A percentile compares a stretch with the other conserved stretches of the same genome.
Evolutionary conservation across 2,113 vertebrate genomes (phyloP).

Genomic region (Phalacrocorax brasilianus): DNA sequence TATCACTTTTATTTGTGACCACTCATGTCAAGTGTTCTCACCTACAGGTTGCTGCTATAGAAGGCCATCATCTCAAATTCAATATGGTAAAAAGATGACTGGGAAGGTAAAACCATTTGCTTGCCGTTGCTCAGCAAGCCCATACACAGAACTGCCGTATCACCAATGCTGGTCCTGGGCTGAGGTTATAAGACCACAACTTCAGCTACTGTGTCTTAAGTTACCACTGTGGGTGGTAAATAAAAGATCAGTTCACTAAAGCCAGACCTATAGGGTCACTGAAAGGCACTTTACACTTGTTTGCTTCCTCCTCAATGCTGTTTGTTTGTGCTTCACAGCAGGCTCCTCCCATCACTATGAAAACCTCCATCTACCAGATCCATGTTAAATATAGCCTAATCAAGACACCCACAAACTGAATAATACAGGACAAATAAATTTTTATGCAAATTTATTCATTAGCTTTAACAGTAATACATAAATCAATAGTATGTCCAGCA

Average conservation of each 20-base stretch:
- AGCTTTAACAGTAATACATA: constrained; percentile 53
- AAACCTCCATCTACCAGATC: not conserved
- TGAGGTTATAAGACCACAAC: not conserved
- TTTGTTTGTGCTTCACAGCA: not conserved
- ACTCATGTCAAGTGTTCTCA: not conserved
- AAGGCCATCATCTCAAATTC: not conserved
- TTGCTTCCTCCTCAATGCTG: not conserved
- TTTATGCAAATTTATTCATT: constrained; percentile 60
- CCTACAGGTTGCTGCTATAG: not conserved
- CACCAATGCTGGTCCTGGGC: not conserved
- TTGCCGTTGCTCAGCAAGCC: not conserved
- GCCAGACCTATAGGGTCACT: not conserved
- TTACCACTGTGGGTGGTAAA: not conserved
- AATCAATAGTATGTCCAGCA: constrained; percentile 64
- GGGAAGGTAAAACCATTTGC: not conserved
- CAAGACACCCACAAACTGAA: not conserved
- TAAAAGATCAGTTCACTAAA: not conserved
- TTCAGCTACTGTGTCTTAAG: not conserved
- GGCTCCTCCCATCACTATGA: not conserved
- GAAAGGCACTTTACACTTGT: not conserved
- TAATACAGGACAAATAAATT: not conserved
- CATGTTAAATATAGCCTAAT: not conserved
- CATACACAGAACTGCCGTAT: not conserved
- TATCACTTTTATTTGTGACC: not conserved
- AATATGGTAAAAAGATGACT: not conserved